Conservation (phyloP, 2,113 vertebrate species). For the Apus apus region DNA sequence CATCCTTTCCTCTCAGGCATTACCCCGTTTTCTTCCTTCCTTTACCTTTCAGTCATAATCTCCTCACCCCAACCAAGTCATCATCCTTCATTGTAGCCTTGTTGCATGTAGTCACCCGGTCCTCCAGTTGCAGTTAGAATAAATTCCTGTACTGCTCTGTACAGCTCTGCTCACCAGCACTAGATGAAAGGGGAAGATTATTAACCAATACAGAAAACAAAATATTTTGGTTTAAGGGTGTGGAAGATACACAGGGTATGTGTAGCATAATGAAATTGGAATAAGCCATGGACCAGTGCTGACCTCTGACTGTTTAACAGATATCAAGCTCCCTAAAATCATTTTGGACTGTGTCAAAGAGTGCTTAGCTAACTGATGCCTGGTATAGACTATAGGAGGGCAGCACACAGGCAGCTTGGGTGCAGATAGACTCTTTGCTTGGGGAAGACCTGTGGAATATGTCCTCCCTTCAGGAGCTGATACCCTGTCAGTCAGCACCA, state of each 20-base stretch:
- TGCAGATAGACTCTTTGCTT: not conserved
- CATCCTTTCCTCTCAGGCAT: not conserved
- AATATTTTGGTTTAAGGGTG: not conserved
- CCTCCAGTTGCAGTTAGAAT: not conserved
- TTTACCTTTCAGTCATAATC: not conserved
- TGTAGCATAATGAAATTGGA: not conserved
- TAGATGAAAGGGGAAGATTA: not conserved
- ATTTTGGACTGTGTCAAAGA: not conserved
- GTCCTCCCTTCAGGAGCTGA: not conserved
- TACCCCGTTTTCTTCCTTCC: not conserved
- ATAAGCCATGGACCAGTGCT: not conserved
- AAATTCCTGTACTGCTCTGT: not conserved
- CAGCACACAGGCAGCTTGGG: not conserved
- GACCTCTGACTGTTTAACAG: not conserved
- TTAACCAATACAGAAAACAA: not conserved
- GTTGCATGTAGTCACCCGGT: not conserved
- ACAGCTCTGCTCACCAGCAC: not conserved
- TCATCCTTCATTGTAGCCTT: not conserved
- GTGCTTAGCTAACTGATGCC: not conserved
- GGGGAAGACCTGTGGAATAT: not conserved
- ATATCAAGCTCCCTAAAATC: not conserved
- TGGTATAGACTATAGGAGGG: not conserved
- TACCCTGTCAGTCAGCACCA: accelerated
- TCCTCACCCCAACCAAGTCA: not conserved
- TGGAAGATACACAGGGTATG: not conserved